phyloP scores from a whole-genome alignment of 2,888 invertebrate genomes.

The Mamestra brassicae region DNA sequence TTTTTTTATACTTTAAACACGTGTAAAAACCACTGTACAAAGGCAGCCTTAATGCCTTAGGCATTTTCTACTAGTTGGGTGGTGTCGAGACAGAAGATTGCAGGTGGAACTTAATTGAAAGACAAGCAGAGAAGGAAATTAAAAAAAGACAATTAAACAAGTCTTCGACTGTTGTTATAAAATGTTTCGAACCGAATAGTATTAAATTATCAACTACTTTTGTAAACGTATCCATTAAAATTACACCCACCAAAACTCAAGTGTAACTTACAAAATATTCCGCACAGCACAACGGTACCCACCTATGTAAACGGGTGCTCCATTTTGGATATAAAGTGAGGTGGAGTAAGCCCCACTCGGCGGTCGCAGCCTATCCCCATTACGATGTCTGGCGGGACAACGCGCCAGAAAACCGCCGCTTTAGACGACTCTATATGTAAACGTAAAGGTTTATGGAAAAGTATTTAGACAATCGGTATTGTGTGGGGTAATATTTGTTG shows the following conservation, averaged over 20 bases:
- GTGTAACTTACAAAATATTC: conserved; percentile 27
- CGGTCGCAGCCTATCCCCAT: conserved; percentile 57
- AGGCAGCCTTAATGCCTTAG: too few species aligned
- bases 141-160: too few species aligned
- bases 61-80: too few species aligned
- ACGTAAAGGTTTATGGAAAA: conserved; percentile 3
- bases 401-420: conserved; percentile 37
- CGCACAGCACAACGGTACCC: neutral
- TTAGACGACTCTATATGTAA: conserved; percentile 28
- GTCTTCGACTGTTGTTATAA: too few species aligned
- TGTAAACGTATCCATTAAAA: neutral
- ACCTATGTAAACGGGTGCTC: conserved; percentile 48
- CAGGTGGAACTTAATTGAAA: too few species aligned
- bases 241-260: conserved; percentile 10
- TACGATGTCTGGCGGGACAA: conserved; percentile 58
- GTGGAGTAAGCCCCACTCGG: conserved; percentile 47
- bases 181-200: too few species aligned
- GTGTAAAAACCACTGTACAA: too few species aligned
- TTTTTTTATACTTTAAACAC: too few species aligned
- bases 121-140: too few species aligned
- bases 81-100: too few species aligned
- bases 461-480: neutral
- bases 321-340: conserved; percentile 56
- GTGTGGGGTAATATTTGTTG: neutral
- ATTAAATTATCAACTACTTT: too few species aligned